phyloP scores from a whole-genome alignment of 2,113 vertebrate genomes.

The Protobothrops mucrosquamatus region DNA sequence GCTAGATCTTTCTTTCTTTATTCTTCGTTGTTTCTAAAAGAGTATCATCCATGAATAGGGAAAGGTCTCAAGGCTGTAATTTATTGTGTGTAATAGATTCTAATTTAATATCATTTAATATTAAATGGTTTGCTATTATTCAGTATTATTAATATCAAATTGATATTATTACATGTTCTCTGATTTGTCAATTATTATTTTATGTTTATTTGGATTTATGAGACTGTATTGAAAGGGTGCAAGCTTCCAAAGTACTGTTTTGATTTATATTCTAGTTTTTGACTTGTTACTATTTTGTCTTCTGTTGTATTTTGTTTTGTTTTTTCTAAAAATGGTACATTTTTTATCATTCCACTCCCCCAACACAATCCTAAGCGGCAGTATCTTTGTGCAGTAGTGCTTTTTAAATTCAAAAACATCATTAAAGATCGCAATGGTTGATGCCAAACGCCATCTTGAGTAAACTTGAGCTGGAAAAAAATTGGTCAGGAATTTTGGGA shows the following conservation, averaged over 20 bases:
- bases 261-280: background rate
- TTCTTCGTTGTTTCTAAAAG: background rate
- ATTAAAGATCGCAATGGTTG: background rate
- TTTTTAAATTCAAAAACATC: background rate
- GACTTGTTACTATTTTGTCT: background rate
- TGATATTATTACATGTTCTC: background rate
- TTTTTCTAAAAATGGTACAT: background rate
- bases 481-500: too few relatives aligned
- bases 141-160: background rate
- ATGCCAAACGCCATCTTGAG: too few relatives aligned
- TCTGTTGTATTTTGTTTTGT: background rate
- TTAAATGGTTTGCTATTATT: background rate
- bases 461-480: too few relatives aligned
- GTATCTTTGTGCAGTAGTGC: background rate
- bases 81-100: background rate
- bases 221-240: background rate
- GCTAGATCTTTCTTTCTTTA: background rate
- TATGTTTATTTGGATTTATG: background rate
- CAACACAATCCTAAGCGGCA: background rate
- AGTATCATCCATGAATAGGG: background rate
- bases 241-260: background rate
- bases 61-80: background rate
- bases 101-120: background rate
- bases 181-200: background rate
- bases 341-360: background rate